Evolutionary conservation across 2,888 invertebrate species (phyloP).

Genomic region (Tanypteryx hageni): DNA sequence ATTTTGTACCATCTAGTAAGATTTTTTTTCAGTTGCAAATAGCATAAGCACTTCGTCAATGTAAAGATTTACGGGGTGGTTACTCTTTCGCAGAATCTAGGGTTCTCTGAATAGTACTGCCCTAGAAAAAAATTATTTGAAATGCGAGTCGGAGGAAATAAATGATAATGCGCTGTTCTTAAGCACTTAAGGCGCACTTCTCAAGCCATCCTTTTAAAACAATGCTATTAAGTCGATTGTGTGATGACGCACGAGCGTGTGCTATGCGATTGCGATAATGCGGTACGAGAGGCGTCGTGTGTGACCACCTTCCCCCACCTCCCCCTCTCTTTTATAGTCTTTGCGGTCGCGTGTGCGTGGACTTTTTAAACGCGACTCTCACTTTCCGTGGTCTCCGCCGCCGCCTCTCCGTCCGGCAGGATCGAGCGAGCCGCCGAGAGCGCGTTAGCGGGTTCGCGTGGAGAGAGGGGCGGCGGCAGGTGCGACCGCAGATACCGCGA

Average conservation of each 20-base stretch:
- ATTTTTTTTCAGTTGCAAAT: too few species aligned
- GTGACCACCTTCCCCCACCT: neutral
- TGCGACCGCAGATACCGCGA: slow-evolving; percentile 53
- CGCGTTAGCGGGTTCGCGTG: neutral
- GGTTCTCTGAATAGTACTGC: too few species aligned
- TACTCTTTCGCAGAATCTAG: too few species aligned
- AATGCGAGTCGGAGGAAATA: too few species aligned
- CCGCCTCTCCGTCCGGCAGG: neutral
- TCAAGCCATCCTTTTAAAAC: neutral
- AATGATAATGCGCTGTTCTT: too few species aligned
- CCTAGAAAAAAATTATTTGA: too few species aligned
- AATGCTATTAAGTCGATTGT: neutral
- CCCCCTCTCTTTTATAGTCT: neutral
- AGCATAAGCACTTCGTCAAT: too few species aligned
- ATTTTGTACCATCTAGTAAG: too few species aligned
- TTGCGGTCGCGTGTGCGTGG: neutral
- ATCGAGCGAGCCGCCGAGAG: neutral
- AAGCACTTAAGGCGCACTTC: too few species aligned
- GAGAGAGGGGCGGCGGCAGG: slow-evolving; percentile 44
- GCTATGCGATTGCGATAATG: neutral
- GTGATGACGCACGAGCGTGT: neutral
- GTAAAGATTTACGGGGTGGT: too few species aligned
- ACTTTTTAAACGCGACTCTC: slow-evolving; percentile 9
- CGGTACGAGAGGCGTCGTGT: neutral
- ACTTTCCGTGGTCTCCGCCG: slow-evolving; percentile 4